phyloP scores from a whole-genome alignment of 2,113 vertebrate genomes.

The Clarias gariepinus region DNA sequence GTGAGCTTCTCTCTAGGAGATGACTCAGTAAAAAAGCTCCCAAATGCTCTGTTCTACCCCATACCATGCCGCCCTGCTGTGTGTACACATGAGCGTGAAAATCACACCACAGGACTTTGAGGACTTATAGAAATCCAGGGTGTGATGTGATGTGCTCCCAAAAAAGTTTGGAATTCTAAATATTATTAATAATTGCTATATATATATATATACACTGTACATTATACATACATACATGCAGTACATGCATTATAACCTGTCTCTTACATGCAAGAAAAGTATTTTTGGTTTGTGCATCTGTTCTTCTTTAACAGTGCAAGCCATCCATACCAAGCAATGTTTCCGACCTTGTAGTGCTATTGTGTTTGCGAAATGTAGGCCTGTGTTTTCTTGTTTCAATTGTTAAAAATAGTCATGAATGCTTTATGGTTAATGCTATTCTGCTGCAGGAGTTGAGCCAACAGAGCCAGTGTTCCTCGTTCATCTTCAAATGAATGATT shows the following conservation, averaged over 20 bases:
- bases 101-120: slow-evolving; percentile 6
- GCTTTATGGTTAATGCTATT: slow-evolving; percentile 32
- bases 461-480: slow-evolving; percentile 27
- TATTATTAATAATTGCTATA: background rate
- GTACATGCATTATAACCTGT: background rate
- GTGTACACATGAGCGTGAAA: slow-evolving; percentile 32
- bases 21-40: slow-evolving; percentile 22
- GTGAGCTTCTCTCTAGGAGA: slow-evolving; percentile 28
- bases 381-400: slow-evolving; percentile 30
- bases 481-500: slow-evolving; percentile 52
- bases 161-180: background rate
- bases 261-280: background rate
- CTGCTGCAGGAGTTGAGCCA: slow-evolving; percentile 24
- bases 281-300: background rate
- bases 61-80: slow-evolving; percentile 29
- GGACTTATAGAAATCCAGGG: background rate
- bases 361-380: slow-evolving; percentile 21
- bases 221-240: too few relatives aligned
- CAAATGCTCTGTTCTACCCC: slow-evolving; percentile 24
- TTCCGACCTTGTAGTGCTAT: slow-evolving; percentile 21
- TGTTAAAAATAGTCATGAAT: slow-evolving; percentile 40
- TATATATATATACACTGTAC: too few relatives aligned
- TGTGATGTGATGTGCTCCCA: background rate
- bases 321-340: background rate
- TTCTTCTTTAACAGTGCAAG: background rate